These are phyloP conservation scores for Apis laboriosa DNA, from an alignment of 1,140 invertebrate species.

Conservation along the genomic window DNA sequence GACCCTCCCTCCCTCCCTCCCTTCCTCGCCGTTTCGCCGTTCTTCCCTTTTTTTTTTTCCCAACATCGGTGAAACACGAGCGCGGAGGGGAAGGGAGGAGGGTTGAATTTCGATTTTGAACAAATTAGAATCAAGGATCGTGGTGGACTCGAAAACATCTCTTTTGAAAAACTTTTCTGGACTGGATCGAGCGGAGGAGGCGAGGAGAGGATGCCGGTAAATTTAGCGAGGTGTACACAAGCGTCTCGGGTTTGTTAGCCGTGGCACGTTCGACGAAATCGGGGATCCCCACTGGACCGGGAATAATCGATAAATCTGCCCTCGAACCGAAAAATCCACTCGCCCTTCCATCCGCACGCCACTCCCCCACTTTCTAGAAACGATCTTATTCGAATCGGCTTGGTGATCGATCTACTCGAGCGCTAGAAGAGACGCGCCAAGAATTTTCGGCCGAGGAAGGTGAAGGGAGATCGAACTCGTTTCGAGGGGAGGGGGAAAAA, in stretches of 20 bases:
- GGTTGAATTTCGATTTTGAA: constrained; percentile 2
- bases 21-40: background rate
- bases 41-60: background rate
- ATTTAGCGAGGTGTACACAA: constrained; percentile 50
- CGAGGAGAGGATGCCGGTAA: constrained; percentile 43
- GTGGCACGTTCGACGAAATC: background rate
- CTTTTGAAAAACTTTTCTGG: too few species aligned
- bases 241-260: constrained; percentile 37
- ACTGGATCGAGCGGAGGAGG: background rate
- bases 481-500: too few species aligned
- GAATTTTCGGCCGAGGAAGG: too few species aligned
- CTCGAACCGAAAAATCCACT: constrained; percentile 38
- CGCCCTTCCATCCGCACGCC: background rate
- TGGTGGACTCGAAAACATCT: background rate
- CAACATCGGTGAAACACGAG: background rate
- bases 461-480: too few species aligned
- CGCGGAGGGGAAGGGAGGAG: background rate
- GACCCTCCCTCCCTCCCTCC: background rate
- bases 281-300: too few species aligned
- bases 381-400: constrained; percentile 48
- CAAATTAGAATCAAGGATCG: background rate
- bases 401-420: constrained; percentile 15
- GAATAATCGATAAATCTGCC: constrained; percentile 68
- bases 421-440: background rate
- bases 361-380: constrained; percentile 13